Percentiles rank a stretch among this genome's conserved stretches.
Evolutionary conservation across 2,113 vertebrate genomes (phyloP).

Genomic region (Hypocryptadius cinnamomeus): DNA sequence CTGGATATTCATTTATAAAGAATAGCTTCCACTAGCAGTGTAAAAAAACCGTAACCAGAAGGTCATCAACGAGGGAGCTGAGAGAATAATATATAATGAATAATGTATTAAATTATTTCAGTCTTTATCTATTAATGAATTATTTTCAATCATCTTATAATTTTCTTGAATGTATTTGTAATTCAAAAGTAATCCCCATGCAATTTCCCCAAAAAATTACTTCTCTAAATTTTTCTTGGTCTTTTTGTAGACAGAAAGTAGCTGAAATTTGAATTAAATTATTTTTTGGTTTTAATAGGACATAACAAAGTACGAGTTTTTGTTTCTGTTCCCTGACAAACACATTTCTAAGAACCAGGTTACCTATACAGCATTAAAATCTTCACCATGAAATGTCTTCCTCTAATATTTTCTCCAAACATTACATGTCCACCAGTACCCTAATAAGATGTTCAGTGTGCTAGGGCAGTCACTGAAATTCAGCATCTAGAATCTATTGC

Average conservation of each 20-base stretch:
- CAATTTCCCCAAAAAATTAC: constrained; percentile 47
- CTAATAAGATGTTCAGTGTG: background rate
- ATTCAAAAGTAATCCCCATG: constrained; percentile 48
- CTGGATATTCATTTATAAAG: background rate
- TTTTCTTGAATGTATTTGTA: constrained; percentile 52
- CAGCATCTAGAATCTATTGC: background rate
- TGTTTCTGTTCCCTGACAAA: background rate
- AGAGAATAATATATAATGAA: constrained; percentile 49
- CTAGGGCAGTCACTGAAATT: background rate
- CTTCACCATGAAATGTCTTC: background rate
- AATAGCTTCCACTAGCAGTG: constrained; percentile 12
- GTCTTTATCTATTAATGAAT: constrained; percentile 59
- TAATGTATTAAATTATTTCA: constrained; percentile 55
- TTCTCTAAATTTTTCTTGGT: constrained; percentile 25
- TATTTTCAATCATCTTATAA: constrained; percentile 58
- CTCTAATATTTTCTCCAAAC: background rate
- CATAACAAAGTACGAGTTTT: background rate
- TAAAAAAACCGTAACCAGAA: constrained; percentile 11
- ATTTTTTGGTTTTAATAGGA: background rate
- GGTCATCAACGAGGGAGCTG: constrained; percentile 52
- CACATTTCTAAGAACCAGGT: background rate
- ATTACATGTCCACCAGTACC: background rate
- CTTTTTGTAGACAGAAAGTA: background rate
- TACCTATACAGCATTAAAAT: background rate
- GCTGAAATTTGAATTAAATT: constrained; percentile 18